Evolutionary conservation across 2,113 vertebrate genomes (phyloP), one percentile per base, ranked within the genome.

Genomic region (Gymnorhina tibicen): DNA sequence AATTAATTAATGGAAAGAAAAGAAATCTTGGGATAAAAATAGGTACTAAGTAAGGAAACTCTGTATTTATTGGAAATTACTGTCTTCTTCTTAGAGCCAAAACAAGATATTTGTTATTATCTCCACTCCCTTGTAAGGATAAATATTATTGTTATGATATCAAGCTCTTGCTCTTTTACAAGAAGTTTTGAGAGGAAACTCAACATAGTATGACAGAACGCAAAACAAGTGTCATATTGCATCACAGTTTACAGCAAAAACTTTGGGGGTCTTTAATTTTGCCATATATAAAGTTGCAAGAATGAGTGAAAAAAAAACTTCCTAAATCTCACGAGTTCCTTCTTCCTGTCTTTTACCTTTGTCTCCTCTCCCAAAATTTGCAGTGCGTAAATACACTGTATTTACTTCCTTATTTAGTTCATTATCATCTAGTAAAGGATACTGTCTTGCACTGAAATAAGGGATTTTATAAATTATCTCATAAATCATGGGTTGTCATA

Each of bases 1-100:
- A 91, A 86, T 60, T 95, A 96, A 93, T 96, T 96, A 95, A 96
- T 47, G 85, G 44, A 72, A 93, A 93, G 41, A 93, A 96, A 87
- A 89, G 85, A 96, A 89, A 85, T 68, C 14, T 95, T 53, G 35
- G 72, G 39, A 92, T 96, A 88, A 97, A 98, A 93, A 55, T 75
- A 35, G 9, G 20, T 73, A 52, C 24, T 83, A 76, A 49, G 27
- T 76, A 33, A 44, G 39, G n/a, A 97, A 13, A 39, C 27, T 79
- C 92, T 89, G 60, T 82, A 74, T 95, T 95, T 96, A 80, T 96
- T 95, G 95, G 77, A 93, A 92, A 96, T 96, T 19, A 91, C 58
- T 46, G 11, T 28, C 21, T 89, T 85, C 86, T 89, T 94, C 9
- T 67, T 39, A 58, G 11, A 79, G 37, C 3, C 10, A 90, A 49